Conservation (phyloP, 1,140 invertebrate genomes). For the Rhynchophorus ferrugineus region DNA sequence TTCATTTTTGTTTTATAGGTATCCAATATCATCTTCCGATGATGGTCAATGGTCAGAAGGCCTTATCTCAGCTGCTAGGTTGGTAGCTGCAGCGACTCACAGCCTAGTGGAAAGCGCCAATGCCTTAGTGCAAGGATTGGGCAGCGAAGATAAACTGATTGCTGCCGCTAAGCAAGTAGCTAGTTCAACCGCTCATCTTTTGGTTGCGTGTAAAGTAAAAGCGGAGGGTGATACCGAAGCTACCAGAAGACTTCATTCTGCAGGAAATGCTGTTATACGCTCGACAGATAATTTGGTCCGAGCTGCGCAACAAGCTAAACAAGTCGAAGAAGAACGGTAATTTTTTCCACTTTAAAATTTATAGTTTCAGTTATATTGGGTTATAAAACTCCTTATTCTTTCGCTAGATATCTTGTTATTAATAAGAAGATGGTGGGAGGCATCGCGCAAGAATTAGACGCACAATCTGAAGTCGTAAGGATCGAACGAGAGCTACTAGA, state of each 20-base stretch:
- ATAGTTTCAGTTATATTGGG: too few relatives aligned
- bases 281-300: slow-evolving; percentile 95
- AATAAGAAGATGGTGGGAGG: slow-evolving; percentile 89
- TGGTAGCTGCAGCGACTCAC: slow-evolving; percentile 95
- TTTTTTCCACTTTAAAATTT: too few relatives aligned
- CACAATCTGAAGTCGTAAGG: slow-evolving; percentile 61
- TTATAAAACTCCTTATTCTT: background rate
- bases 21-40: slow-evolving; percentile 72
- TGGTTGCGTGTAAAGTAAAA: slow-evolving; percentile 97
- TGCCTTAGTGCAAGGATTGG: slow-evolving; percentile 87
- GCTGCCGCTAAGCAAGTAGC: slow-evolving; percentile 96
- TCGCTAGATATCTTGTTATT: slow-evolving; percentile 58
- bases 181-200: slow-evolving; percentile 89
- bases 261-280: slow-evolving; percentile 94
- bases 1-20: slow-evolving; percentile 1
- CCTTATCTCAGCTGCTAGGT: slow-evolving; percentile 86
- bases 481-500: slow-evolving; percentile 92
- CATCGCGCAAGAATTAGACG: slow-evolving; percentile 85
- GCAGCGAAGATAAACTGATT: slow-evolving; percentile 90
- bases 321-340: slow-evolving; percentile 80
- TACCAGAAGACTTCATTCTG: slow-evolving; percentile 86
- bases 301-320: slow-evolving; percentile 88
- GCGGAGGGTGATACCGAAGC: slow-evolving; percentile 91
- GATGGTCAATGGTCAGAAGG: slow-evolving; percentile 99
- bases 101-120: slow-evolving; percentile 96